Conservation (phyloP, 1,140 invertebrate species). For the Colletes latitarsis region DNA sequence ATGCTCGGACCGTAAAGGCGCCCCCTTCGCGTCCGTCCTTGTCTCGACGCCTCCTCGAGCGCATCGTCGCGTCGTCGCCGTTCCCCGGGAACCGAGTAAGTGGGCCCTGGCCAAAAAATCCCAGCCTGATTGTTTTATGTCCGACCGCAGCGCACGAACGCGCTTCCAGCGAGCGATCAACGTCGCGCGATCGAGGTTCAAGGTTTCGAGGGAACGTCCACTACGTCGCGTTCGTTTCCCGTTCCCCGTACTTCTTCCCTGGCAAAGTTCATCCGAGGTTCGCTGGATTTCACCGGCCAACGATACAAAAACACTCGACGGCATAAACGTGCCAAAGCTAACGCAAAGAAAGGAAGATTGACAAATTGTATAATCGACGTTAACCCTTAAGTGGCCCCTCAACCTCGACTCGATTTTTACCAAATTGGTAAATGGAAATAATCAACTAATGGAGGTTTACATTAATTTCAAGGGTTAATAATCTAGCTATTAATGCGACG, state of each 20-base stretch:
- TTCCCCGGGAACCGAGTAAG: constrained; percentile 63
- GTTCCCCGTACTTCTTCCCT: neutral
- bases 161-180: constrained; percentile 62
- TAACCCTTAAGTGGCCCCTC: too few species aligned
- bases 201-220: constrained; percentile 32
- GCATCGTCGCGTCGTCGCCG: constrained; percentile 39
- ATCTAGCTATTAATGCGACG: too few species aligned
- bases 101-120: constrained; percentile 66
- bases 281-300: too few species aligned
- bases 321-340: too few species aligned
- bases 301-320: too few species aligned
- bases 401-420: too few species aligned
- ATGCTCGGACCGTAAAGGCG: constrained; percentile 61
- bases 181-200: constrained; percentile 34
- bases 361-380: too few species aligned
- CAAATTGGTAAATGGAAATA: too few species aligned
- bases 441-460: too few species aligned
- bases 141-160: constrained; percentile 66
- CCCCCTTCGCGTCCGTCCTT: constrained; percentile 1
- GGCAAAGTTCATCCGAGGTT: too few species aligned
- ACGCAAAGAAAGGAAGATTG: too few species aligned
- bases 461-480: too few species aligned
- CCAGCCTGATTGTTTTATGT: constrained; percentile 71
- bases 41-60: neutral
- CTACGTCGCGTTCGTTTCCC: neutral